Base-by-base conservation (phyloP, 2,797 vertebrate species). In the Telmatherina bonti region DNA sequence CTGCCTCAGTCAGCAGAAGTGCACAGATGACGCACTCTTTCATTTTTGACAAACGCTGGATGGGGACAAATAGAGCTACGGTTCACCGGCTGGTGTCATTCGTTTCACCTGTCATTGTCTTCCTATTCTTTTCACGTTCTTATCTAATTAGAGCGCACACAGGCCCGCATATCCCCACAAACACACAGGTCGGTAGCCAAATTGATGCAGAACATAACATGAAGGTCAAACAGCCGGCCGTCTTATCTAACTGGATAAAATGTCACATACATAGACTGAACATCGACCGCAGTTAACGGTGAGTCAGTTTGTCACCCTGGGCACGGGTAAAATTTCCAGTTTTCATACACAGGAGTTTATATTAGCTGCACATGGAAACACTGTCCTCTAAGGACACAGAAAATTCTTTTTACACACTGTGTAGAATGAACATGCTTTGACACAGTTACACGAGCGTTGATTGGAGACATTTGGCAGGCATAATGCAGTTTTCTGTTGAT, bases 181-280 rank as follows among this genome's bases (percentile, higher is more conserved):
- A 81, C 45, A 83, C 76, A 70, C 67, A 15, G 51, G 49, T 69
- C 59, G 13, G 61, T 49, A 55, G 62, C 81, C 62, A 82, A 83
- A 85, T 59, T 78, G 82, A 86, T 85, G 85, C 74, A 65, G 57
- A 85, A 77, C 78, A 85, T 82, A 79, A 82, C 74, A 78, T 89
- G 84, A 90, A 92, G 89, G 91, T 92, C 88, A 89, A 86, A 89
- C 81, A 78, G 81, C 76, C 81, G 41, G 83, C 79, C 22, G 68
- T 86, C 76, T 84, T 82, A 86, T 90, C 85, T 74, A 55, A 80
- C 67, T 52, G 45, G 73, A 76, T 81, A 84, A 85, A 89, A 91
- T 85, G 87, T 83, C 79, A 86, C 58, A 64, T 62, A 72, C 65
- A 70, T 68, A 72, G 82, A 89, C 83, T 76, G 85, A 82, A 81